Evolutionary conservation across 2,113 vertebrate species (phyloP).

Genomic region (Rhinogobius similis): DNA sequence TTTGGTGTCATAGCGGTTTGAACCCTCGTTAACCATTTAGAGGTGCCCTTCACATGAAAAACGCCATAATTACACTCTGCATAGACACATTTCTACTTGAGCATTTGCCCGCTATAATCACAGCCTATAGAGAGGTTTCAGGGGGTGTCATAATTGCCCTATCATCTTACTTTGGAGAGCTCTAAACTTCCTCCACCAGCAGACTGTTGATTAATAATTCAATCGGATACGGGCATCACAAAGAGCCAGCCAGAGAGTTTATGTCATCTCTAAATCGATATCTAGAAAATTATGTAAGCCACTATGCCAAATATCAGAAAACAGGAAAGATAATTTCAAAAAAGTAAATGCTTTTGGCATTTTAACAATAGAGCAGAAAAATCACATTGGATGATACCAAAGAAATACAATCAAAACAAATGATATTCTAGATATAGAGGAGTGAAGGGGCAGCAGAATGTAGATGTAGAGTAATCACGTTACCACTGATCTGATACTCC

Average conservation of each 20-base stretch:
- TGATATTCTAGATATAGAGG: too few species aligned
- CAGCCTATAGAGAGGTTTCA: slow-evolving; percentile 2
- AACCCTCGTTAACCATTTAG: slow-evolving; percentile 31
- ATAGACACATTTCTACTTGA: background rate
- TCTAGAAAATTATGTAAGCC: background rate
- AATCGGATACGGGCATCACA: slow-evolving; percentile 30
- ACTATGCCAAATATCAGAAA: background rate
- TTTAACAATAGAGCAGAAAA: too few species aligned
- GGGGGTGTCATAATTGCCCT: slow-evolving; percentile 15
- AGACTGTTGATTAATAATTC: slow-evolving; percentile 51
- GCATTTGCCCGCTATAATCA: slow-evolving; percentile 3
- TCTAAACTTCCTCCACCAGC: slow-evolving; percentile 1
- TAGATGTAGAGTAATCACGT: too few species aligned
- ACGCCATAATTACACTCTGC: background rate
- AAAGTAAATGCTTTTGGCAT: too few species aligned
- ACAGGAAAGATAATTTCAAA: background rate
- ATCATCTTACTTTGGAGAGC: slow-evolving; percentile 22
- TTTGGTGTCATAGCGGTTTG: slow-evolving; percentile 7
- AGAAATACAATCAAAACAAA: too few species aligned
- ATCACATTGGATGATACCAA: too few species aligned
- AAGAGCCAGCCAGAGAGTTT: slow-evolving; percentile 20
- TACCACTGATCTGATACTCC: too few species aligned
- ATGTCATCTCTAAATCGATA: background rate
- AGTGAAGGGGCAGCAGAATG: too few species aligned
- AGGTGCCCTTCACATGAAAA: slow-evolving; percentile 15